Base-by-base conservation (phyloP, 2,888 invertebrate species). In the Ophion costatus region DNA sequence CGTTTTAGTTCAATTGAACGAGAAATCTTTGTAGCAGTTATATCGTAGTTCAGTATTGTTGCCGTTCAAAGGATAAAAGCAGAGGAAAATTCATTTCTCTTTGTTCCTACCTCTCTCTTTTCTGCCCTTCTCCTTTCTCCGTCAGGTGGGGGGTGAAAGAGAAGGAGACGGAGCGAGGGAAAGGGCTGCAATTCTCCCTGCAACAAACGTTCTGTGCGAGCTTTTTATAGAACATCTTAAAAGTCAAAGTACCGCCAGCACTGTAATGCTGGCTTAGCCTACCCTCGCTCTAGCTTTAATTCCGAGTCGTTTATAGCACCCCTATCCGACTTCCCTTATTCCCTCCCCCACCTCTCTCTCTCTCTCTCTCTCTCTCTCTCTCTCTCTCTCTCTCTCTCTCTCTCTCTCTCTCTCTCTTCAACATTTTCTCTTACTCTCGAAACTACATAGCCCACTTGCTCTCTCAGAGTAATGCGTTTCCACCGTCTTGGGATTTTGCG, bases 191-290 rank as follows among this genome's bases (percentile, higher is more conserved):
- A 64, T 59, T 71, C 61, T 80, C 73, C 59, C 73, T 69, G 80
- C 80, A 83, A 83, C 83, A 85, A 85, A 83, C 80, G 80, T 56
- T 85, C 59, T 67, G 45, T 73, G 61, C 82, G 74, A 69, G 85
- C 82, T 83, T 85, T 85, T 85, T 85, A 85, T 85, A 85, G 82
- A 85, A 82, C 85, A 82, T 85, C 85, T 80, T 80, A 80, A 80
- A 80, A 85, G 85, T 85, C 85, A 85, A 85, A 85, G 83, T 83
- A 80, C 85, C 63, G 74, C 80, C 38, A 77, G 69, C 73, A 83
- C 77, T 63, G 80, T 85, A 85, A 85, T 83, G 83, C 80, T 83
- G 85, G 77, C 83, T 85, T 80, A 85, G 82, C 85, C 85, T 73
- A 80, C 82, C 85, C 80, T 85, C 74, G 57, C 80, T 85, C 83